Percentiles rank a stretch among this genome's conserved stretches.
Evolutionary conservation across 2,113 vertebrate genomes (phyloP).

Genomic region (Lichenostomus cassidix): DNA sequence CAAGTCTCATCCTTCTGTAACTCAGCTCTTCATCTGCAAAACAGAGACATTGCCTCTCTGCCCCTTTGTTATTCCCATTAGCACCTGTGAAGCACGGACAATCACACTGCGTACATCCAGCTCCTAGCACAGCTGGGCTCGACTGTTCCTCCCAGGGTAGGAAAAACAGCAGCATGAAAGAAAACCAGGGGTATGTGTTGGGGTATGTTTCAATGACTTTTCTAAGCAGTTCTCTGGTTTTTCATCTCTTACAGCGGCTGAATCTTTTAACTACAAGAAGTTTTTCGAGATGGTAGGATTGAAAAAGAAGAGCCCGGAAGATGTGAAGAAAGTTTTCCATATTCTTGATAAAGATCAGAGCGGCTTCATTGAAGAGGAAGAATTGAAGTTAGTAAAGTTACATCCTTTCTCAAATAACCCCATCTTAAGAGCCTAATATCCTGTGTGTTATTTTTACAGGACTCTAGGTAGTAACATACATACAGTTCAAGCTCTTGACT

Average conservation of each 20-base stretch:
- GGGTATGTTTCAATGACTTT: background rate
- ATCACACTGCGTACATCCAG: background rate
- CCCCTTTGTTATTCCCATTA: background rate
- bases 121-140: background rate
- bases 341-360: slow-evolving; percentile 92
- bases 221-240: background rate
- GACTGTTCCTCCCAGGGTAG: background rate
- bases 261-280: slow-evolving; percentile 90
- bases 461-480: background rate
- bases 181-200: background rate
- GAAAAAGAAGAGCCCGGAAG: slow-evolving; percentile 85
- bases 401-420: background rate
- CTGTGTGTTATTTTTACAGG: background rate
- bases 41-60: background rate
- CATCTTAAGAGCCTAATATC: background rate
- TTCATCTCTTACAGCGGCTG: slow-evolving; percentile 63
- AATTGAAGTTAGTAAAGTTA: slow-evolving; percentile 86
- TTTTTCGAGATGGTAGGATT: slow-evolving; percentile 93
- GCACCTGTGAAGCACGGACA: background rate
- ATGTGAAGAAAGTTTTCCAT: slow-evolving; percentile 88
- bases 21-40: background rate
- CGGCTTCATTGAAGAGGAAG: slow-evolving; percentile 93
- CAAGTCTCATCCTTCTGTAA: background rate
- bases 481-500: background rate
- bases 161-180: background rate